A percentile compares a stretch with the other conserved stretches of the same genome.
Conservation (phyloP, 2,797 vertebrate species). For the Calcarius lapponicus region DNA sequence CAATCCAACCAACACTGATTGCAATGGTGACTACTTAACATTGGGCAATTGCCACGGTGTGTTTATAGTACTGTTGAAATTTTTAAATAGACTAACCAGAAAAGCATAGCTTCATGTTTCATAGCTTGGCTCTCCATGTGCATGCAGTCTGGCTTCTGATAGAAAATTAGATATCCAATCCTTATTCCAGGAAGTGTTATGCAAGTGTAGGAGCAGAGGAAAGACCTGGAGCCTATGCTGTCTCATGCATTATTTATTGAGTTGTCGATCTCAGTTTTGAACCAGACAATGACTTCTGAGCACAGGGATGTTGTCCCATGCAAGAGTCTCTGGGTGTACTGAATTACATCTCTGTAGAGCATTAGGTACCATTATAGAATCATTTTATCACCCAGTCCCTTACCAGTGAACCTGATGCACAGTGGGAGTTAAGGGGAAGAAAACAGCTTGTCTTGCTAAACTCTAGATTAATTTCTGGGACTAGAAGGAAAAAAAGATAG, state of each 20-base stretch:
- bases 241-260: not conserved
- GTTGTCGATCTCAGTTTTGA: not conserved
- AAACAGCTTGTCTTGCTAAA: not conserved
- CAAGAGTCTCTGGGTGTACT: not conserved
- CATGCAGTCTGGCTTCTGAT: not conserved
- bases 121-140: not conserved
- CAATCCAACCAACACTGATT: not conserved
- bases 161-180: not conserved
- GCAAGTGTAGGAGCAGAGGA: not conserved
- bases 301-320: not conserved
- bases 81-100: not conserved
- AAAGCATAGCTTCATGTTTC: not conserved
- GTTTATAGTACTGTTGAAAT: not conserved
- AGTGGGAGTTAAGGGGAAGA: not conserved
- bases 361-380: not conserved
- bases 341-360: not conserved
- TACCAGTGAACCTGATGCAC: not conserved
- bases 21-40: not conserved
- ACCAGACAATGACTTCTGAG: not conserved
- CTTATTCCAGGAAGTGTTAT: not conserved
- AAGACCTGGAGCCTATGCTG: not conserved
- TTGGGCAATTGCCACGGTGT: not conserved
- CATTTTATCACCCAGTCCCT: not conserved
- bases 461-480: not conserved
- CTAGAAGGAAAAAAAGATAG: not conserved